These are phyloP conservation scores for Acropora tenuis DNA, from an alignment of 64 coral and sea anemone species.

Conservation along the genomic window DNA sequence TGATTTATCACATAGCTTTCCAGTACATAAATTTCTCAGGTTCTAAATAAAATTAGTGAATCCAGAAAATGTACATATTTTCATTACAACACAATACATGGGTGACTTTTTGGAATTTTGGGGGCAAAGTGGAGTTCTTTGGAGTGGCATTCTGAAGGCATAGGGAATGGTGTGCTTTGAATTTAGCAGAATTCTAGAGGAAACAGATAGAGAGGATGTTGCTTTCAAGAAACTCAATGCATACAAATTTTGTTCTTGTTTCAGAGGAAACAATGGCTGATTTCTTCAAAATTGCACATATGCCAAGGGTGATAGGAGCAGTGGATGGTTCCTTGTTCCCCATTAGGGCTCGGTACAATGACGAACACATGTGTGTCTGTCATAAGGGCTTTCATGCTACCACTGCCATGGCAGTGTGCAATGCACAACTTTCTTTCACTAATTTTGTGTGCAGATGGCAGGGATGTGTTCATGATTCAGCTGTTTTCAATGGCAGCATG, in stretches of 20 bases:
- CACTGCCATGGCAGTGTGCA: slow-evolving; percentile 44
- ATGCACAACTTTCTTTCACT: slow-evolving; percentile 12
- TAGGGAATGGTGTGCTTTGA: not conserved
- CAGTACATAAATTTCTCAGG: not conserved
- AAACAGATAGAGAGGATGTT: not conserved
- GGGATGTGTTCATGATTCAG: slow-evolving; percentile 33
- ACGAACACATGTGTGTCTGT: slow-evolving; percentile 18
- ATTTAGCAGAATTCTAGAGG: slow-evolving; percentile 8
- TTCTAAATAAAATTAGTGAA: not conserved
- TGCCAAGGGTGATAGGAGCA: slow-evolving; percentile 36
- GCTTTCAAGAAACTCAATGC: not conserved
- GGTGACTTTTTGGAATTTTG: not conserved
- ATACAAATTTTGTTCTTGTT: slow-evolving; percentile 1
- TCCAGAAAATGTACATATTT: not conserved
- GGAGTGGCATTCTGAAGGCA: not conserved
- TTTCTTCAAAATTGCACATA: slow-evolving; percentile 16
- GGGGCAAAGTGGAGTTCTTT: not conserved
- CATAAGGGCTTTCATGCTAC: slow-evolving; percentile 42
- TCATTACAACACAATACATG: not conserved
- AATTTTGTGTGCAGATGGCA: slow-evolving; percentile 19
- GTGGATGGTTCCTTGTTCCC: not conserved
- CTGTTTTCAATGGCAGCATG: not conserved
- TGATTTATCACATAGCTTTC: not conserved
- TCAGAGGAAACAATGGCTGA: slow-evolving; percentile 40
- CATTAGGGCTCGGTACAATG: not conserved